These are phyloP conservation scores for Rhabdomys pumilio DNA, from an alignment of 2,797 vertebrate species.

Conservation along the genomic window DNA sequence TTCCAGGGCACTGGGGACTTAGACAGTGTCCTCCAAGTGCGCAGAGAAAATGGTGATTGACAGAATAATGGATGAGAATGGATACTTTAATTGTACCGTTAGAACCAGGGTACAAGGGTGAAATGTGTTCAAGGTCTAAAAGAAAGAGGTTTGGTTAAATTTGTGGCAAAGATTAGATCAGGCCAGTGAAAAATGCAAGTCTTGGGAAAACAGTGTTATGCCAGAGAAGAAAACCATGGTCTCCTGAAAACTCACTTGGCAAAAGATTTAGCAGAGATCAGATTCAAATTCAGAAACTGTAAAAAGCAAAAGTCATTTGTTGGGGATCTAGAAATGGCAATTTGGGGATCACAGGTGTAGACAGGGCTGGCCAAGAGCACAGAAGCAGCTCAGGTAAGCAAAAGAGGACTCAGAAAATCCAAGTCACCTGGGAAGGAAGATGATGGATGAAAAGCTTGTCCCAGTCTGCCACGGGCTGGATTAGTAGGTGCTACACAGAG, in stretches of 20 bases:
- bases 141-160: conserved; percentile 36
- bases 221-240: neutral
- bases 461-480: no score
- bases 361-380: neutral
- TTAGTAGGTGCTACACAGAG: neutral
- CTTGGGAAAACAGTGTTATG: neutral
- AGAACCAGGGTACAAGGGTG: neutral
- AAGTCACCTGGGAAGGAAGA: no score
- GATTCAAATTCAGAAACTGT: neutral
- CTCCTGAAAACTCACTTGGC: neutral
- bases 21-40: neutral
- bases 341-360: neutral
- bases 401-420: neutral
- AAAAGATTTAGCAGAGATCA: neutral
- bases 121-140: neutral
- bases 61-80: neutral
- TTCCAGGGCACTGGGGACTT: neutral
- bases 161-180: conserved; percentile 2
- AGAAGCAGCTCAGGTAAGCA: neutral
- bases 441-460: neutral
- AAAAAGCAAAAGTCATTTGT: neutral
- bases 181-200: conserved; percentile 8
- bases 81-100: neutral
- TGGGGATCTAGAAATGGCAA: neutral
- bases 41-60: conserved; percentile 40